Percentiles rank a stretch among this genome's conserved stretches.
Conservation (phyloP, 2,888 invertebrate species). For the Sialis fuliginosa region DNA sequence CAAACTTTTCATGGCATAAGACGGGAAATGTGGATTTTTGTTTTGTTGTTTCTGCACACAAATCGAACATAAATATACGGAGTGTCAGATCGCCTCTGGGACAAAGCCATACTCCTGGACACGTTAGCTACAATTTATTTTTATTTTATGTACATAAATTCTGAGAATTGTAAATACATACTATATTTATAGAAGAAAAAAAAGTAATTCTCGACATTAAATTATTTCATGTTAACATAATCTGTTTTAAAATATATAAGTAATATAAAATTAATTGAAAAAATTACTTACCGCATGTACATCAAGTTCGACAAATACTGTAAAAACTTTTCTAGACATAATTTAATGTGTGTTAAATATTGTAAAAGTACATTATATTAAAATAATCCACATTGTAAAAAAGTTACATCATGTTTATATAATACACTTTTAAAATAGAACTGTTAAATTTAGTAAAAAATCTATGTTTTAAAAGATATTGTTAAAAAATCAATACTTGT, state of each 20-base stretch:
- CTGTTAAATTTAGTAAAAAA: no score
- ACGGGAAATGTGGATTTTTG: constrained; percentile 54
- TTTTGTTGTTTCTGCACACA: constrained; percentile 46
- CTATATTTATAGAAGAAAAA: neutral
- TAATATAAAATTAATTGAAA: constrained; percentile 4
- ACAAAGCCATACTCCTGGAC: constrained; percentile 76
- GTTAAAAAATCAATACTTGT: no score
- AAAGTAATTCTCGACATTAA: neutral
- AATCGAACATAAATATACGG: constrained; percentile 47
- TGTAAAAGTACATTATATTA: neutral
- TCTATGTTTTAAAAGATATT: no score
- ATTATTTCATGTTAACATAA: neutral
- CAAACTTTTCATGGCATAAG: constrained; percentile 49
- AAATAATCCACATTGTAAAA: no score
- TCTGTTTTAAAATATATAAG: constrained; percentile 1
- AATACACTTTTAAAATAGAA: no score
- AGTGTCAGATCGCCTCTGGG: constrained; percentile 60
- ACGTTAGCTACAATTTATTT: constrained; percentile 38
- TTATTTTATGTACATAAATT: constrained; percentile 8
- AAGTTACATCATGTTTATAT: no score
- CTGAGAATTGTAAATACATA: constrained; percentile 3
- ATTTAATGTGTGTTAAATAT: neutral
- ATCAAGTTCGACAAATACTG: constrained; percentile 37
- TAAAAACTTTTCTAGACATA: constrained; percentile 30
- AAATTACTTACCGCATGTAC: constrained; percentile 30